phyloP scores from a whole-genome alignment of 2,797 vertebrate species.

The Sciurus carolinensis region DNA sequence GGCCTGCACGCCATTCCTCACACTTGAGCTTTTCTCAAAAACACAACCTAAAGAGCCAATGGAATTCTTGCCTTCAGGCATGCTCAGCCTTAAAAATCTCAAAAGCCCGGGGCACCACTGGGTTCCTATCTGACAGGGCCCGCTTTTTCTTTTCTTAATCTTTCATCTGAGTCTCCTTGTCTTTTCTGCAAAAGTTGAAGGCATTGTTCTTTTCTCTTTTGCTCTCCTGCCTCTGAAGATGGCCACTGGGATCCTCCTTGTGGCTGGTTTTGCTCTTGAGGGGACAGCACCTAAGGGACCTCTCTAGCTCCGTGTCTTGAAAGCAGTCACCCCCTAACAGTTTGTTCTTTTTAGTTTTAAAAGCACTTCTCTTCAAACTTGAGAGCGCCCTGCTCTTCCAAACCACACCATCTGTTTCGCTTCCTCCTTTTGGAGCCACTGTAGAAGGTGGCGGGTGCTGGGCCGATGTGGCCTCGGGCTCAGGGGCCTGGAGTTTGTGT shows the following conservation, averaged over 20 bases:
- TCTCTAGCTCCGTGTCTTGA: neutral
- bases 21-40: neutral
- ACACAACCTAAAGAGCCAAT: neutral
- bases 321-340: neutral
- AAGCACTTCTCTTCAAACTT: neutral
- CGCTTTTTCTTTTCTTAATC: neutral
- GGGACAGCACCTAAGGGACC: neutral
- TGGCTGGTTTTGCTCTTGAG: neutral
- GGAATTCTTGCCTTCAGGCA: neutral
- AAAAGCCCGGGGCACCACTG: neutral
- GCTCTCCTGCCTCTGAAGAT: neutral
- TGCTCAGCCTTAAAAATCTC: neutral
- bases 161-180: neutral
- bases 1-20: neutral
- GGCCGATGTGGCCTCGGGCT: neutral
- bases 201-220: neutral
- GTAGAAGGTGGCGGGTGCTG: neutral
- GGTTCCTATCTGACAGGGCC: neutral
- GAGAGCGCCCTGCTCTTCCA: neutral
- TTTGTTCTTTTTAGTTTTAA: neutral
- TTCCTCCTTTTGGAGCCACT: neutral
- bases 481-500: neutral
- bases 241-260: neutral
- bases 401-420: fast-evolving
- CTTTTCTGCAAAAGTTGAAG: neutral